Percentiles rank a stretch among this genome's conserved stretches.
These are phyloP conservation scores for Brachynemurus nebulosus DNA, from an alignment of 2,888 invertebrate genomes.

Conservation along the genomic window DNA sequence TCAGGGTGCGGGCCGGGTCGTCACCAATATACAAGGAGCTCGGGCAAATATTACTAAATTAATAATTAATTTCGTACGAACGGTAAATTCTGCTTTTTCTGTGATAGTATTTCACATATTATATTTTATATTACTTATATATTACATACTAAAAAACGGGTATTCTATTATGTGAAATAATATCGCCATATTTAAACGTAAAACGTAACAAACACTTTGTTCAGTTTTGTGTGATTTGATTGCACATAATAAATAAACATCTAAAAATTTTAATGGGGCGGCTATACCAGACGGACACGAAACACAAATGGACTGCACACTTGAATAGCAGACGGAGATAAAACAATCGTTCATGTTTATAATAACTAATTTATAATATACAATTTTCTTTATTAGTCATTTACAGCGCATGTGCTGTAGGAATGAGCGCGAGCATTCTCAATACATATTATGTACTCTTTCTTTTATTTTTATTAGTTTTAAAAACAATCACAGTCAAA, in stretches of 20 bases:
- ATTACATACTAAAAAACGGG: no score
- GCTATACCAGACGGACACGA: conserved; percentile 9
- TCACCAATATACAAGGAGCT: conserved; percentile 3
- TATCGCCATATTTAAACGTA: no score
- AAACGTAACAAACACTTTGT: no score
- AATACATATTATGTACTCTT: conserved; percentile 6
- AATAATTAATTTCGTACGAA: no score
- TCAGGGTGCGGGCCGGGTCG: conserved; percentile 9
- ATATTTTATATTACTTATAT: no score
- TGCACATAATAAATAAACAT: no score
- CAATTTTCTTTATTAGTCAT: neutral
- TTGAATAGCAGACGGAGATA: neutral
- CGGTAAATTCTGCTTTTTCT: no score
- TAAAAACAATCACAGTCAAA: conserved; percentile 15
- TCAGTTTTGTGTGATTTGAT: no score
- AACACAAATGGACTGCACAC: conserved; percentile 8
- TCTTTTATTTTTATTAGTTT: conserved; percentile 12
- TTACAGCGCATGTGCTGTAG: conserved; percentile 3
- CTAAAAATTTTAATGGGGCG: no score
- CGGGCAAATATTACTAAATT: no score
- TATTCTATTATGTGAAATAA: no score
- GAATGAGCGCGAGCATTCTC: conserved; percentile 14
- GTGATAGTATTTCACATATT: no score
- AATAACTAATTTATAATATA: neutral
- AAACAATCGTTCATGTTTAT: neutral